These are phyloP conservation scores for Drosophila prosaltans DNA, from an alignment of 1,140 invertebrate genomes.

Conservation along the genomic window DNA sequence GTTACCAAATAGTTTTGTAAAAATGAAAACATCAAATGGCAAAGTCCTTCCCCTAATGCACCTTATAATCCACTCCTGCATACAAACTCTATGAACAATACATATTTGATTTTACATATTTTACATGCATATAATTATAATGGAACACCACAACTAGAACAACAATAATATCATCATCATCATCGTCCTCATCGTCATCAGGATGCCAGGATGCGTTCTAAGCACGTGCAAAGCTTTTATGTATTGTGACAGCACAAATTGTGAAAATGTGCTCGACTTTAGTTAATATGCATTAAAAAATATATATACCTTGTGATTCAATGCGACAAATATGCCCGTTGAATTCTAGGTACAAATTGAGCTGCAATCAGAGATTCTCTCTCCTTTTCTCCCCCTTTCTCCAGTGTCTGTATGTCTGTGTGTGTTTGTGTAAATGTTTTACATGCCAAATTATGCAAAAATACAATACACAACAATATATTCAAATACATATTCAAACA, in stretches of 20 bases:
- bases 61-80: background rate
- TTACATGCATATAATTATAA: conserved; percentile 62
- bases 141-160: conserved; percentile 20
- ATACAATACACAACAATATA: conserved; percentile 45
- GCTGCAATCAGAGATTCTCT: conserved; percentile 70
- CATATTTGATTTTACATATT: conserved; percentile 60
- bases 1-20: background rate
- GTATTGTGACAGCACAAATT: conserved; percentile 53
- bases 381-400: conserved; percentile 34
- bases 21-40: conserved; percentile 22
- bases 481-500: conserved; percentile 75
- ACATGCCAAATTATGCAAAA: conserved; percentile 81
- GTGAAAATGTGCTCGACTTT: conserved; percentile 27
- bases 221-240: conserved; percentile 36
- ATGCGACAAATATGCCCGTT: background rate
- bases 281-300: background rate
- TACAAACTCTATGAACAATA: conserved; percentile 19
- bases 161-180: background rate
- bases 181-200: background rate
- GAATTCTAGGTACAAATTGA: conserved; percentile 13
- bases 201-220: conserved; percentile 31
- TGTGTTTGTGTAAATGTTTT: conserved; percentile 72
- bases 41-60: conserved; percentile 6
- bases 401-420: conserved; percentile 22
- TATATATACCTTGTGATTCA: background rate